phyloP scores from a whole-genome alignment of 2,797 vertebrate species.

The Paedocypris micromegethes region DNA sequence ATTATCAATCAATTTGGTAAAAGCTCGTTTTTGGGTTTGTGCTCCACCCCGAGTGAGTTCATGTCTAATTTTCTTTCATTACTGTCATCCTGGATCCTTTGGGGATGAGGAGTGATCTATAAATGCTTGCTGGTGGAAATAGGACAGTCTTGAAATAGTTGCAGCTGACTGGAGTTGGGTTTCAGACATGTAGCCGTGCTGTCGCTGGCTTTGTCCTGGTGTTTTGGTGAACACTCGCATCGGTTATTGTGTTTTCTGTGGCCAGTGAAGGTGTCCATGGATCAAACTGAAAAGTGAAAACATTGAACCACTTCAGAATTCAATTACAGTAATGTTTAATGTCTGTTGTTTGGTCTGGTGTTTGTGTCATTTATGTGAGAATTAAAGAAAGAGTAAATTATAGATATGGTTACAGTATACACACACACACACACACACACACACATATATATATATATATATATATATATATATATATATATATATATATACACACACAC shows the following conservation, averaged over 20 bases:
- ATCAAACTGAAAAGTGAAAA: too few species aligned
- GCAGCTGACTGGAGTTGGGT: conserved; percentile 46
- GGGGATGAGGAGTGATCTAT: conserved; percentile 30
- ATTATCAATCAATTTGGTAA: neutral
- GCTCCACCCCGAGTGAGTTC: conserved; percentile 28
- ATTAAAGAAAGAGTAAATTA: too few species aligned
- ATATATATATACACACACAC: too few species aligned
- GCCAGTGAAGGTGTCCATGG: neutral
- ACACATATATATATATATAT: too few species aligned
- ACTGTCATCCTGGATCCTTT: conserved; percentile 17
- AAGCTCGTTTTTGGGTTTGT: neutral
- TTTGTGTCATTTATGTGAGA: too few species aligned
- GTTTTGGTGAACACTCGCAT: conserved; percentile 6
- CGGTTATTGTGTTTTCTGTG: conserved; percentile 10
- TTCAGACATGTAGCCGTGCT: conserved; percentile 34
- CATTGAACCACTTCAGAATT: too few species aligned
- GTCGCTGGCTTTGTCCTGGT: conserved; percentile 26
- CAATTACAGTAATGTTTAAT: too few species aligned
- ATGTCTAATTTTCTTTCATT: conserved; percentile 25
- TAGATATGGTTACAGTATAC: too few species aligned
- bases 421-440: too few species aligned
- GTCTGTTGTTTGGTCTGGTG: too few species aligned
- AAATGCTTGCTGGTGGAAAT: conserved; percentile 40
- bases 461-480: too few species aligned
- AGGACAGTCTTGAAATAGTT: conserved; percentile 43